Percentiles rank a stretch among this genome's conserved stretches.
These are phyloP conservation scores for Pseudococcus viburni DNA, from an alignment of 2,888 invertebrate species.

Conservation along the genomic window DNA sequence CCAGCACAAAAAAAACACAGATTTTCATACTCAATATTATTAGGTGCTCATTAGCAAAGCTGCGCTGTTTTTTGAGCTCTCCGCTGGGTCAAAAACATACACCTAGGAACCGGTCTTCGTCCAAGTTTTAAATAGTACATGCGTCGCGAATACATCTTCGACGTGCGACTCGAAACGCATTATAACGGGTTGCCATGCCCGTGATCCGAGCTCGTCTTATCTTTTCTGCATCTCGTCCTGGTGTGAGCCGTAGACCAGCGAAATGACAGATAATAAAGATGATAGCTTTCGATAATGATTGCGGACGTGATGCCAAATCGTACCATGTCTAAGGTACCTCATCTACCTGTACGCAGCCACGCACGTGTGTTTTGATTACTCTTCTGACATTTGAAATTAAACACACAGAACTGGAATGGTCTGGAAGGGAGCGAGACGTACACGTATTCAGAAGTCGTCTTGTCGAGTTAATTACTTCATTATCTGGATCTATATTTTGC, in stretches of 20 bases:
- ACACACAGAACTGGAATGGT: neutral
- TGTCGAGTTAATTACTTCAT: slow-evolving; percentile 38
- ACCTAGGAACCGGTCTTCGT: neutral
- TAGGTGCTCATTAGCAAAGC: slow-evolving; percentile 59
- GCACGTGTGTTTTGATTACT: slow-evolving; percentile 21
- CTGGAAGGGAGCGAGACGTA: neutral
- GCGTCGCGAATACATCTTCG: neutral
- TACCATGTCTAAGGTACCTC: neutral
- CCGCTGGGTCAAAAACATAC: neutral
- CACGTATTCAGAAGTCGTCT: neutral
- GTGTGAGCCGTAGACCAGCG: neutral
- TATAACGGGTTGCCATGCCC: neutral
- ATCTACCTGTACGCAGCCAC: neutral
- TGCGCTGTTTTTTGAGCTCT: neutral
- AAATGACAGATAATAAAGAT: slow-evolving; percentile 52
- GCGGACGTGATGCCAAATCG: neutral
- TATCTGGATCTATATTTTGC: neutral
- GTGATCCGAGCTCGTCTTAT: neutral
- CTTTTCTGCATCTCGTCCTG: neutral
- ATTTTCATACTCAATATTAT: slow-evolving; percentile 51
- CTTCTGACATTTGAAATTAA: slow-evolving; percentile 15
- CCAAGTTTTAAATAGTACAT: neutral
- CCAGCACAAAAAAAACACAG: neutral
- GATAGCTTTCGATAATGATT: slow-evolving; percentile 49
- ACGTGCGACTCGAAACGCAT: neutral